A percentile compares a stretch with the other conserved stretches of the same genome.
These are phyloP conservation scores for Megalopta genalis DNA, from an alignment of 1,140 invertebrate genomes.

Conservation along the genomic window DNA sequence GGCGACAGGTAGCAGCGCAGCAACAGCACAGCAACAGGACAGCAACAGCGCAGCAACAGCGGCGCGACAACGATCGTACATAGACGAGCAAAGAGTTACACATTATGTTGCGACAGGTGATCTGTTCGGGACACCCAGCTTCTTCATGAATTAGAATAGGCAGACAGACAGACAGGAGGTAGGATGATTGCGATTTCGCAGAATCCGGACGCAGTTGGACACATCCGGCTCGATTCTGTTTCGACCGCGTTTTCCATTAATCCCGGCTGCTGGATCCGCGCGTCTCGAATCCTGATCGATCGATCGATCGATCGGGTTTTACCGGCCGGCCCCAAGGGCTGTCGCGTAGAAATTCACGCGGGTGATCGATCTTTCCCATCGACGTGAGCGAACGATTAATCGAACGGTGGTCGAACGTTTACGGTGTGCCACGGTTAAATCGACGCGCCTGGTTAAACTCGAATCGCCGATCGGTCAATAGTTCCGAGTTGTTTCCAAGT, in stretches of 20 bases:
- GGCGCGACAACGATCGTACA: constrained; percentile 58
- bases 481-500: neutral
- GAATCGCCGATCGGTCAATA: too few species aligned
- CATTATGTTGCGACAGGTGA: constrained; percentile 36
- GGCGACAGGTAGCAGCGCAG: constrained; percentile 47
- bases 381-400: neutral
- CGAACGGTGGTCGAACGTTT: too few species aligned
- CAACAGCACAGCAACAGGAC: too few species aligned
- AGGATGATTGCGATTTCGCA: constrained; percentile 36
- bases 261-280: too few species aligned
- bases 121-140: constrained; percentile 38
- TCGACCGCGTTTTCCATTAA: neutral
- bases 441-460: too few species aligned
- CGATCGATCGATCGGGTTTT: too few species aligned
- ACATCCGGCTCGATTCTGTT: neutral
- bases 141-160: constrained; percentile 45
- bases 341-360: neutral
- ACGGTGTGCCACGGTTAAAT: too few species aligned
- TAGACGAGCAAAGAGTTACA: constrained; percentile 52
- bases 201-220: constrained; percentile 5
- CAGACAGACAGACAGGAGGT: constrained; percentile 48
- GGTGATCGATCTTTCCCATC: neutral
- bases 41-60: constrained; percentile 25
- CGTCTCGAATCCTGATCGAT: too few species aligned
- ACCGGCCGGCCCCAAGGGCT: too few species aligned